Evolutionary conservation across 2,888 invertebrate genomes (phyloP).

Genomic region (Lepidochitona cinerea): DNA sequence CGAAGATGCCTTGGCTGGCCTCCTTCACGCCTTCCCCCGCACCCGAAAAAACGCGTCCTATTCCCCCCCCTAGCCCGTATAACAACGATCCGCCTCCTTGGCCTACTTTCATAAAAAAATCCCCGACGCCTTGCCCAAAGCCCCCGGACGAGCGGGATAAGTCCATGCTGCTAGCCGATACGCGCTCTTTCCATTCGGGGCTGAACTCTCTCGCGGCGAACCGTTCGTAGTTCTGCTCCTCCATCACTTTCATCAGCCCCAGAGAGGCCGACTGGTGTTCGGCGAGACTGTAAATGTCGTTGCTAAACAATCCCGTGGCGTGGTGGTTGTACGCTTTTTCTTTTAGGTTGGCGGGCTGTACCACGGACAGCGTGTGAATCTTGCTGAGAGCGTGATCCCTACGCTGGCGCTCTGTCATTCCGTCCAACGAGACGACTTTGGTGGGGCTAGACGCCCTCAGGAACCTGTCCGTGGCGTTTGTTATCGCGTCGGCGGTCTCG

Average conservation of each 20-base stretch:
- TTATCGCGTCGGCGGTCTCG: not conserved
- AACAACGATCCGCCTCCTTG: not conserved
- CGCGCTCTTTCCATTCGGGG: not conserved
- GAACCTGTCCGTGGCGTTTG: not conserved
- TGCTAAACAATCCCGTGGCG: not conserved
- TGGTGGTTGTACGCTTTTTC: constrained; percentile 7
- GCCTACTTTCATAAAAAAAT: not conserved
- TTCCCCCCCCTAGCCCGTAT: not conserved
- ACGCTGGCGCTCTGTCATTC: not conserved
- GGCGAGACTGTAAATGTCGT: not conserved
- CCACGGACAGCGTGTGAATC: not conserved
- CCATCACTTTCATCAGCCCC: not conserved
- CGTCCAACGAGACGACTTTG: not conserved
- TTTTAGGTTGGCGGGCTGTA: not conserved
- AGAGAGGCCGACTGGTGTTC: not conserved
- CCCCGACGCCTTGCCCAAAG: not conserved
- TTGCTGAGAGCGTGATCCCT: not conserved
- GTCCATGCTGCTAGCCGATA: not conserved
- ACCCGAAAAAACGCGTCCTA: not conserved
- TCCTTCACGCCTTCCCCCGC: not conserved
- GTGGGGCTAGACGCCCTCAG: not conserved
- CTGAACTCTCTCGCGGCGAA: not conserved
- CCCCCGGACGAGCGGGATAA: not conserved
- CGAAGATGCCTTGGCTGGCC: not conserved
- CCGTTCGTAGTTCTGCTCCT: not conserved